Conservation (phyloP, 2,113 vertebrate genomes). For the Phaethornis superciliosus region DNA sequence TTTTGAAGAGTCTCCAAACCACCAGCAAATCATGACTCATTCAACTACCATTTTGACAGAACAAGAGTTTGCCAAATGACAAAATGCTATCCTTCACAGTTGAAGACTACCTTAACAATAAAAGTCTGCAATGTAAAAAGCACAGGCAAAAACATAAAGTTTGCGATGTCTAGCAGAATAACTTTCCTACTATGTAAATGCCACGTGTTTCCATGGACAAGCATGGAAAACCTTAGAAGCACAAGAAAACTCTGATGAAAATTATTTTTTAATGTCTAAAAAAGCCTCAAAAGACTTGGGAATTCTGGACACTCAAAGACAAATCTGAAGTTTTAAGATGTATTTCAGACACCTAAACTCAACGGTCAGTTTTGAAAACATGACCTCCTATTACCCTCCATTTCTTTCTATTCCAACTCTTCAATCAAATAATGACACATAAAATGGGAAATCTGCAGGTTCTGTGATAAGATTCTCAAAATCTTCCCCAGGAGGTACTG, state of each 20-base stretch:
- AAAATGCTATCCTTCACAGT: neutral
- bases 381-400: neutral
- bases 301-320: neutral
- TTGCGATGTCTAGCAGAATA: neutral
- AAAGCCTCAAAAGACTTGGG: neutral
- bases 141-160: neutral
- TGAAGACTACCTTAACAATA: neutral
- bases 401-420: neutral
- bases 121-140: neutral
- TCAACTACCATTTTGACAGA: neutral
- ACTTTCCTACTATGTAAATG: neutral
- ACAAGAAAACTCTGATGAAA: neutral
- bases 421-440: neutral
- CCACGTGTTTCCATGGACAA: rapidly evolving
- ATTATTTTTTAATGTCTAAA: neutral
- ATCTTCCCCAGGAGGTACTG: neutral
- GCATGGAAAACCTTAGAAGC: neutral
- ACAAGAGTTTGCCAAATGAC: neutral
- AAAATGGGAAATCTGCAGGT: neutral
- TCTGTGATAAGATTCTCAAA: neutral
- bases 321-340: neutral
- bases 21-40: neutral
- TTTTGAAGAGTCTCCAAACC: neutral
- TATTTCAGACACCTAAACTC: slow-evolving; percentile 30
- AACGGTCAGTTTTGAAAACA: neutral